These are phyloP conservation scores for Liopterus haemorrhoidalis DNA, from an alignment of 2,888 invertebrate genomes.

Conservation along the genomic window DNA sequence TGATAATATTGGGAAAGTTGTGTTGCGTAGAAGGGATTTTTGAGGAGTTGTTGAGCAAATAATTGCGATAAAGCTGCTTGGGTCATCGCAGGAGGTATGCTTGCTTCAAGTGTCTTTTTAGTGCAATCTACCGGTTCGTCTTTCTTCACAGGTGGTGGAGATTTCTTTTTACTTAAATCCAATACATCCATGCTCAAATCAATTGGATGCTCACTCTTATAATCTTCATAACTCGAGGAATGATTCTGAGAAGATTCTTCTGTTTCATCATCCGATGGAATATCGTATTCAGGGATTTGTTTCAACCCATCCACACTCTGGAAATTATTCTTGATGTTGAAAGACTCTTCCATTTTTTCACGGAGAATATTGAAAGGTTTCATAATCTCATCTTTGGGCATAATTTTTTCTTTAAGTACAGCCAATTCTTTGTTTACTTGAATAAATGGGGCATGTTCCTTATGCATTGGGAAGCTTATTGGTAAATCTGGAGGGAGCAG, in stretches of 20 bases:
- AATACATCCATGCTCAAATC: constrained; percentile 68
- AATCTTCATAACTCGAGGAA: constrained; percentile 35
- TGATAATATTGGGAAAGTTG: constrained; percentile 56
- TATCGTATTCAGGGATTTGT: constrained; percentile 51
- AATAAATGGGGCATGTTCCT: constrained; percentile 9
- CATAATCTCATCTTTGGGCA: constrained; percentile 1
- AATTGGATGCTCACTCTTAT: constrained; percentile 35
- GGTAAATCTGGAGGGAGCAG: constrained; percentile 15
- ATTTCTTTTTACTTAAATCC: constrained; percentile 73
- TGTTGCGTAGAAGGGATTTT: constrained; percentile 50
- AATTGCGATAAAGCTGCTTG: constrained; percentile 52
- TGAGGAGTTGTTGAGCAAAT: constrained; percentile 60
- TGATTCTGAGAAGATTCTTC: constrained; percentile 33
- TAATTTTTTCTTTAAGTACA: constrained; percentile 12
- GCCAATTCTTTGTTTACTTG: constrained; percentile 10
- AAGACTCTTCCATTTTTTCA: constrained; percentile 24
- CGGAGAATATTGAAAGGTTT: constrained; percentile 14
- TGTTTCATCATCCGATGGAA: constrained; percentile 45
- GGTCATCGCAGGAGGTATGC: constrained; percentile 22
- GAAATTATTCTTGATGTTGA: constrained; percentile 45
- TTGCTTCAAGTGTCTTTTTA: constrained; percentile 46
- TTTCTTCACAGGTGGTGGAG: constrained; percentile 33
- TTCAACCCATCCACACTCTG: constrained; percentile 60
- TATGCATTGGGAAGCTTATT: constrained; percentile 8
- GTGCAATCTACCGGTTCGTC: constrained; percentile 47